Base-by-base conservation (phyloP, 2,888 invertebrate genomes). In the Pachydiplax longipennis region DNA sequence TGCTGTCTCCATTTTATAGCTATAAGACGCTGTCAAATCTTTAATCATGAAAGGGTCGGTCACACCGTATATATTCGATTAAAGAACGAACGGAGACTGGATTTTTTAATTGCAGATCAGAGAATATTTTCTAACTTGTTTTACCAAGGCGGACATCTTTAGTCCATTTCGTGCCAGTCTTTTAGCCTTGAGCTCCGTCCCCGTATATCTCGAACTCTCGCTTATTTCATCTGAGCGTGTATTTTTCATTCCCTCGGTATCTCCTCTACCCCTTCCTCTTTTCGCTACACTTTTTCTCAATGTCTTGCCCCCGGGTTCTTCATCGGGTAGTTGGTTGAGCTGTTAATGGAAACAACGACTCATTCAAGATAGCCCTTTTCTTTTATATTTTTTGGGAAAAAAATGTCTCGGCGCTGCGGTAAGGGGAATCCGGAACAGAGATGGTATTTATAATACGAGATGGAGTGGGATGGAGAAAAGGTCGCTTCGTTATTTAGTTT, bases 301-400 rank as follows among this genome's bases (percentile, higher is more conserved):
- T 61, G 61, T 87, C 87, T 58, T 87, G 37, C 61, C 87, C 65
- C n/a, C 35, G 61, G 87, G 87, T 61, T 87, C 37, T 83, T 87
- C 65, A 48, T 48, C 35, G 87, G 87, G n/a, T 87, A 87, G 87
- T 87, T 87, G 58, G 87, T 87, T 65, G 40, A 87, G 61, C 61
- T 87, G 87, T 87, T 87, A 87, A 87, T 87, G 87, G 87, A 87
- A 87, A 87, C 61, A 87, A 65, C 87, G 87, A n/a, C 87, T 37
- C 61, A 37, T 87, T 87, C 37, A 61, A 87, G 61, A 65, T 61
- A 87, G 37, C 31, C 35, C 25, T 53, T 15, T 25, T 35, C 12
- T 61, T 58, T 8, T 61, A 25, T n/a, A 25, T 25, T 65, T 73
- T 73, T 73, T 31, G 1, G 12, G 61, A 65, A 48, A 40, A 61